phyloP scores from a whole-genome alignment of 2,113 vertebrate species.

The Phalacrocorax brasilianus region DNA sequence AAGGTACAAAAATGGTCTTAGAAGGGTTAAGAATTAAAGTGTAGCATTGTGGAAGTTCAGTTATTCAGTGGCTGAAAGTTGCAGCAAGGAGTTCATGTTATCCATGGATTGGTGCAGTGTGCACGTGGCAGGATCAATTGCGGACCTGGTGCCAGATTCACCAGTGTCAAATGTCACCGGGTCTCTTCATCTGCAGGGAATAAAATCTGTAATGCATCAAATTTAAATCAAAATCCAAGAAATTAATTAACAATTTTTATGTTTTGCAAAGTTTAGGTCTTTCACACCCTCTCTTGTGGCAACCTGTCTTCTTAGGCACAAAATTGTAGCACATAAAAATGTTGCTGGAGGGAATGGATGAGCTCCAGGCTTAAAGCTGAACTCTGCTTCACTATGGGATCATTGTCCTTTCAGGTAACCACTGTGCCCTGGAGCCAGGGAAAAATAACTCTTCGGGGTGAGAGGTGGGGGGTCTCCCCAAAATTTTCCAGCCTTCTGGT shows the following conservation, averaged over 20 bases:
- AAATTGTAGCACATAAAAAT: neutral
- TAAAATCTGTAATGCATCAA: neutral
- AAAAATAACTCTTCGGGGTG: accelerated
- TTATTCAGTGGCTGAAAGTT: neutral
- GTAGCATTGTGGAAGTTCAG: neutral
- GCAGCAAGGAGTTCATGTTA: neutral
- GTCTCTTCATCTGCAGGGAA: neutral
- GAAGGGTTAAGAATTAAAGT: neutral
- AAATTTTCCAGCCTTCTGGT: neutral
- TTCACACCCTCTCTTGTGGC: neutral
- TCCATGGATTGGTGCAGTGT: accelerated
- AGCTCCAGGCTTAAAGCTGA: neutral
- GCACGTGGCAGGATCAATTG: accelerated
- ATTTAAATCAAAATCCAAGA: neutral
- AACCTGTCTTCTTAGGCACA: neutral
- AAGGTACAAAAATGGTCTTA: neutral
- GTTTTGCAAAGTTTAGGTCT: neutral
- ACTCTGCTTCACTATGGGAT: neutral
- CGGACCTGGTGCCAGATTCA: neutral
- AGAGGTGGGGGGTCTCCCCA: neutral
- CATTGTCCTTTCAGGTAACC: neutral
- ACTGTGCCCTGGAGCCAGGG: neutral
- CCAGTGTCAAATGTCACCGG: neutral
- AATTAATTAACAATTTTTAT: neutral
- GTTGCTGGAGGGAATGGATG: neutral